These are phyloP conservation scores for Alentia gelatinosa DNA, from an alignment of 2,888 invertebrate species.

Conservation along the genomic window DNA sequence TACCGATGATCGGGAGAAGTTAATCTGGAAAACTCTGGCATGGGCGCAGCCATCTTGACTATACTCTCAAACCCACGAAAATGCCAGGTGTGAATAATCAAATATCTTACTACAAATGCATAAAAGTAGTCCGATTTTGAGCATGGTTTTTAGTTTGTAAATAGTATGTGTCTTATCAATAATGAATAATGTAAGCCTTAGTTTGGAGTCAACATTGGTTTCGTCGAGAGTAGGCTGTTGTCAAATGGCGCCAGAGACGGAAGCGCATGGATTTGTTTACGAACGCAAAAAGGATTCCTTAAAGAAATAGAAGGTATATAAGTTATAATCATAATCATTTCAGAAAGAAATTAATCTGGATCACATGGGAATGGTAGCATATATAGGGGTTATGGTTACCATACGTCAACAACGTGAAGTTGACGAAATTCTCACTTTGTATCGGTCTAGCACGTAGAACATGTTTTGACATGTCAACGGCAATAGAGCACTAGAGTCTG, in stretches of 20 bases:
- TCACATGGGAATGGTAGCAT: too few relatives aligned
- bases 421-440: too few relatives aligned
- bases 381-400: too few relatives aligned
- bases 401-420: too few relatives aligned
- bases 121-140: neutral
- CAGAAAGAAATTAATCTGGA: too few relatives aligned
- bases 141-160: too few relatives aligned
- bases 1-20: too few relatives aligned
- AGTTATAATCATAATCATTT: neutral
- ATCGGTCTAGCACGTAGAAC: neutral
- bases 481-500: too few relatives aligned
- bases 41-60: constrained; percentile 20
- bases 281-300: neutral
- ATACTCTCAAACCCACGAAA: neutral
- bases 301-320: neutral
- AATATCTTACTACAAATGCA: neutral
- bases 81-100: neutral
- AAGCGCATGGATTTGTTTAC: constrained; percentile 34
- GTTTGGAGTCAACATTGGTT: neutral
- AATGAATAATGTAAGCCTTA: too few relatives aligned
- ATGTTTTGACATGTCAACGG: constrained; percentile 35
- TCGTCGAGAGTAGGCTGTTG: neutral
- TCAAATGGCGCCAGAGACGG: neutral
- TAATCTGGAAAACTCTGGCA: too few relatives aligned
- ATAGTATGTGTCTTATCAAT: too few relatives aligned